A percentile compares a stretch with the other conserved stretches of the same genome.
These are phyloP conservation scores for Metallyticus violacea DNA, from an alignment of 2,888 invertebrate species.

Conservation along the genomic window DNA sequence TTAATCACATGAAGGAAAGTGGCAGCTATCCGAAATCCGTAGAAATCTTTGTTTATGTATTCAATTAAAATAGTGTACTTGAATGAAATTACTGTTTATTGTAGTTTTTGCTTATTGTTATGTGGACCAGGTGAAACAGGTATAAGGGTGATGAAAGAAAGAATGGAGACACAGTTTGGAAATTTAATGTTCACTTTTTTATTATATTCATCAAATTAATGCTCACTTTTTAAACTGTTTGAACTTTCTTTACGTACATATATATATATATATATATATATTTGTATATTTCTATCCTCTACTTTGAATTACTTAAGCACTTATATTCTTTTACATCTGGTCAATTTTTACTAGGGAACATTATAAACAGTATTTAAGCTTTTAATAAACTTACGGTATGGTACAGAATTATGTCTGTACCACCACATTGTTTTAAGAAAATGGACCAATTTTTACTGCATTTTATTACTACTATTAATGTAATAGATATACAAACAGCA, in stretches of 20 bases:
- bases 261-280: background rate
- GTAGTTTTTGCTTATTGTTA: background rate
- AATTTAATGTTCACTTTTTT: background rate
- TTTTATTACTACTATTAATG: background rate
- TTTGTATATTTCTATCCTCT: background rate
- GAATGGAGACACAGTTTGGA: background rate
- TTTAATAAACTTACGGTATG: background rate
- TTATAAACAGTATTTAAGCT: background rate
- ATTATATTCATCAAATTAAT: background rate
- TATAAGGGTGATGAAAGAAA: background rate
- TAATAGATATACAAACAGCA: background rate
- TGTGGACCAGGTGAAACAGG: background rate
- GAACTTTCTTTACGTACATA: background rate
- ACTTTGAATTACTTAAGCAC: background rate
- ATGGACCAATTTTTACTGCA: constrained; percentile 14
- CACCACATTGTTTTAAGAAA: background rate
- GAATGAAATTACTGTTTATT: background rate
- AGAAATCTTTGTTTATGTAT: background rate
- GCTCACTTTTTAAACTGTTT: background rate
- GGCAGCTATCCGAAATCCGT: too few relatives aligned
- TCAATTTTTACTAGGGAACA: background rate
- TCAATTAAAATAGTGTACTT: background rate
- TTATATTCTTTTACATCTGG: background rate
- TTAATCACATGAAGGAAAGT: background rate
- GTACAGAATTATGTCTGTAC: background rate